A percentile compares a stretch with the other conserved stretches of the same genome.
These are phyloP conservation scores for Petaurus breviceps DNA, from an alignment of 2,113 vertebrate species.

Conservation along the genomic window DNA sequence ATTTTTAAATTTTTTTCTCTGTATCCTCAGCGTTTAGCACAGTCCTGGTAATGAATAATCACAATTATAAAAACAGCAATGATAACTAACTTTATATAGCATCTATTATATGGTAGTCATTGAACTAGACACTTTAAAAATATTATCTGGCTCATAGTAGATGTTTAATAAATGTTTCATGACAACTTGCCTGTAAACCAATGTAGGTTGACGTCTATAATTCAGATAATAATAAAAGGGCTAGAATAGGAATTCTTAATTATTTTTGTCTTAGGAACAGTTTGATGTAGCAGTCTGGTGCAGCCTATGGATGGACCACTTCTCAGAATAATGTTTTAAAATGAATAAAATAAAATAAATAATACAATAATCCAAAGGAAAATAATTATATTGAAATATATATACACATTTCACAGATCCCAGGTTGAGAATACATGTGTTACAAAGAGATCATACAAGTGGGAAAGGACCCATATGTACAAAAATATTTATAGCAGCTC, in stretches of 20 bases:
- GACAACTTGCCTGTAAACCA: background rate
- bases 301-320: background rate
- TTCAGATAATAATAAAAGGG: background rate
- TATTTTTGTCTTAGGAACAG: background rate
- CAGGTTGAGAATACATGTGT: background rate
- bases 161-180: background rate
- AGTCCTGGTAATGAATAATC: background rate
- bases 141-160: background rate
- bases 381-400: background rate
- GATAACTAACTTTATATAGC: background rate
- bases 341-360: background rate
- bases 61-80: background rate
- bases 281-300: background rate
- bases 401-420: too few relatives aligned
- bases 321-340: background rate
- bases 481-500: too few relatives aligned
- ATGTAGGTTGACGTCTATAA: background rate
- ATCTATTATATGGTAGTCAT: background rate
- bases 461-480: too few relatives aligned
- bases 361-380: background rate
- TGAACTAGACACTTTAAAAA: background rate
- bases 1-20: background rate
- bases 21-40: background rate
- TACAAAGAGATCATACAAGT: too few relatives aligned
- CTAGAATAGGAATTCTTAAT: background rate